Conservation (phyloP, 2,113 vertebrate species). For the Sinocyclocheilus rhinocerous region DNA sequence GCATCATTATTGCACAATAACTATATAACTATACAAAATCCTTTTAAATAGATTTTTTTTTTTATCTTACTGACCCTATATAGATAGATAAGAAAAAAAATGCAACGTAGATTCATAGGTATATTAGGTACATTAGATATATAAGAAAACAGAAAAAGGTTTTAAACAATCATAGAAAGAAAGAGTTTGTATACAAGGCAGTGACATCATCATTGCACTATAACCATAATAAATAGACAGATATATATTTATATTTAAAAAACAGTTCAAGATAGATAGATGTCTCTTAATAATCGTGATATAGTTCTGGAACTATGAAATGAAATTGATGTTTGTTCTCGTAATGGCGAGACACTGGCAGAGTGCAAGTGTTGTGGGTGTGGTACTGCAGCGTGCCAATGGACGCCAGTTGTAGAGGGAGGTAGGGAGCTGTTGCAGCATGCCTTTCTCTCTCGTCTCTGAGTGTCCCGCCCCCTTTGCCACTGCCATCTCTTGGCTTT, state of each 20-base stretch:
- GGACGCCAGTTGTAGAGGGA: conserved; percentile 14
- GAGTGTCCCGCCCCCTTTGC: conserved; percentile 60
- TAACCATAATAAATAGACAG: too few species aligned
- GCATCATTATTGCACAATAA: too few species aligned
- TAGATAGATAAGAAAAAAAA: too few species aligned
- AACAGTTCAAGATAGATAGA: neutral
- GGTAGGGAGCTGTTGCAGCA: conserved; percentile 37
- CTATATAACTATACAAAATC: too few species aligned
- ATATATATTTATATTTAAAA: too few species aligned
- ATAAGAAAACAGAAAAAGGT: too few species aligned
- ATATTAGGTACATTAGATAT: too few species aligned
- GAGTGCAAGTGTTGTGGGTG: conserved; percentile 49
- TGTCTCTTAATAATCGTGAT: neutral
- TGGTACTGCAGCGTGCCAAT: conserved; percentile 53
- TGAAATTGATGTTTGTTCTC: neutral
- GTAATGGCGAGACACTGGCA: neutral
- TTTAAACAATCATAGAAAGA: too few species aligned
- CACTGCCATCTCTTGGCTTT: conserved; percentile 63
- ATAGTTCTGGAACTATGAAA: neutral
- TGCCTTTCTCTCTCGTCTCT: conserved; percentile 42
- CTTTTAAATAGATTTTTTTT: too few species aligned
- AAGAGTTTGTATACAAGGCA: neutral
- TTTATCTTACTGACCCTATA: too few species aligned
- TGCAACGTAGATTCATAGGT: too few species aligned
- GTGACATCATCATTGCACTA: neutral